A percentile compares a stretch with the other conserved stretches of the same genome.
Conservation (phyloP, 2,797 vertebrate genomes). For the Clamator glandarius region DNA sequence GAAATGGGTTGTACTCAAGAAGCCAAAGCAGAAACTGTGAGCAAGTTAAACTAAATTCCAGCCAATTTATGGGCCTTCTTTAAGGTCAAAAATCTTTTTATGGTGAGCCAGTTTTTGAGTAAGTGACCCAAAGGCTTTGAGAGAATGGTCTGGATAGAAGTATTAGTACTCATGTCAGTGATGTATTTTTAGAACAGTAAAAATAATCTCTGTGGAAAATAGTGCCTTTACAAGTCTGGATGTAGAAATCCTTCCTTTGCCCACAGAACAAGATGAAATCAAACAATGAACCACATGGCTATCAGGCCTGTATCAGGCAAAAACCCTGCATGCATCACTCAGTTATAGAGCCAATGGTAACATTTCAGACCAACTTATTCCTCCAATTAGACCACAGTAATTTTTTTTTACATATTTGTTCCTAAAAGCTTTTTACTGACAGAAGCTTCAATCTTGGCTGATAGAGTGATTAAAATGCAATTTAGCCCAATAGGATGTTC, state of each 20-base stretch:
- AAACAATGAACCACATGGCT: background rate
- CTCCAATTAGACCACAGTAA: background rate
- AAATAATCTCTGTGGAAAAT: conserved; percentile 58
- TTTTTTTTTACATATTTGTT: background rate
- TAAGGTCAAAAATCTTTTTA: conserved; percentile 61
- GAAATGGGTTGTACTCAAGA: background rate
- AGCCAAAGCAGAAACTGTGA: conserved; percentile 33
- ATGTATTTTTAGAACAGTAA: conserved; percentile 61
- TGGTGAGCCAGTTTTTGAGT: conserved; percentile 40
- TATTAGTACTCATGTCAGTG: background rate
- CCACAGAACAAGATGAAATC: conserved; percentile 31
- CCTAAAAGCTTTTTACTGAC: background rate
- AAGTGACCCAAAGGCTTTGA: conserved; percentile 57
- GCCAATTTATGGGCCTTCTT: conserved; percentile 24
- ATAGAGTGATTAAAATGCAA: background rate
- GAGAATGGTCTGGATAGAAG: conserved; percentile 35
- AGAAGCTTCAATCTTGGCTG: background rate
- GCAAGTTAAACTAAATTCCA: conserved; percentile 43
- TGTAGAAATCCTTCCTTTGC: conserved; percentile 38
- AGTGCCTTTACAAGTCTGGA: conserved; percentile 43
- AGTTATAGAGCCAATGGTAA: background rate
- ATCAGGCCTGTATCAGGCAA: background rate
- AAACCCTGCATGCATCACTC: background rate
- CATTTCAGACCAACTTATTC: background rate
- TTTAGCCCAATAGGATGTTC: background rate